These are phyloP conservation scores for Peromyscus aztecus DNA, from an alignment of 2,797 vertebrate genomes.

Conservation along the genomic window DNA sequence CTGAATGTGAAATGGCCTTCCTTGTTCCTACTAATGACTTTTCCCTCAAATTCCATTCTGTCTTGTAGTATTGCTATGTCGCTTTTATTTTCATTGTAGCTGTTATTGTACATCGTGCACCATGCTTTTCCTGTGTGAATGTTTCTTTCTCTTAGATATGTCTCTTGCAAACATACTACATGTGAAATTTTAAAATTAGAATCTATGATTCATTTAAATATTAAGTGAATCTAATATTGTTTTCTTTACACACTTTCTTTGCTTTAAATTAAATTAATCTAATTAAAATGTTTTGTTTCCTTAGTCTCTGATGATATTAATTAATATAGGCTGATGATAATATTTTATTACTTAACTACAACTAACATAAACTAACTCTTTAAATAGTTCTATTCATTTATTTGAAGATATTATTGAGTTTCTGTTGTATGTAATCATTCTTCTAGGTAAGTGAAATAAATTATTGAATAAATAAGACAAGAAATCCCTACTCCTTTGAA, in stretches of 20 bases:
- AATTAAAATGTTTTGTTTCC: background rate
- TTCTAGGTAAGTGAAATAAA: background rate
- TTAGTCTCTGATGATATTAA: background rate
- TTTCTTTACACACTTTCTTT: background rate
- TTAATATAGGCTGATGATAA: background rate
- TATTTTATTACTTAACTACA: background rate
- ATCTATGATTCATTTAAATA: background rate
- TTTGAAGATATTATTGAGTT: background rate
- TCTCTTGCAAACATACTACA: background rate
- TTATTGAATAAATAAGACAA: background rate
- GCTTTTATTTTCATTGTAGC: background rate
- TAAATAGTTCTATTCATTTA: background rate
- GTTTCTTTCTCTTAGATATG: background rate
- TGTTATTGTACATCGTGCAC: background rate
- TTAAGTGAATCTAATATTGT: background rate
- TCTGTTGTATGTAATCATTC: background rate
- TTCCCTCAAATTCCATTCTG: background rate
- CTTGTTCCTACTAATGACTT: background rate
- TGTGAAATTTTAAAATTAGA: background rate
- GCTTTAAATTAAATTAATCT: background rate
- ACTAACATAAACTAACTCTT: background rate
- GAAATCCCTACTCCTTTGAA: background rate
- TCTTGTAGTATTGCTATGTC: background rate
- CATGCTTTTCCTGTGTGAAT: background rate
- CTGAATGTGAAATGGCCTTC: background rate